Evolutionary conservation across 2,888 invertebrate genomes (phyloP), one percentile per base, ranked within the genome.

Genomic region (Tenthredo notha): DNA sequence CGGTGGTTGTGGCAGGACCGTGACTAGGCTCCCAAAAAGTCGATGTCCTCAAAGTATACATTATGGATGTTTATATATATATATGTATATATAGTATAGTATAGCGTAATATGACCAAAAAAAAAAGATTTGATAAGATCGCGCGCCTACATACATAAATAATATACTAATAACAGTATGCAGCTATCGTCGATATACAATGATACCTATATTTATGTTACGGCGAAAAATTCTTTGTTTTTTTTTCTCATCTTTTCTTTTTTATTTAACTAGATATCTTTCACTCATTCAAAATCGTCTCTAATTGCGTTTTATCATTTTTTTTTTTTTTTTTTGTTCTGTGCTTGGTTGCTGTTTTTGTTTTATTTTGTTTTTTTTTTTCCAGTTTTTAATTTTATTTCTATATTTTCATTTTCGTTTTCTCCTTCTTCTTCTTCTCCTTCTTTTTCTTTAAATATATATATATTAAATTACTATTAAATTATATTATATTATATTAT

Each of bases 291-390:
- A 54, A 54, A 54, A 54, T 54, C 54, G 6, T n/a, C n/a, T 54
- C 54, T 25, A 21, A 61, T 61, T 61, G 61, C 61, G 25, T 61
- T 25, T 61, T 61, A 25, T 61, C 61, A 61, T 61, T 61, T 61
- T 12, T 61, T 25, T 61, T 10, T 50, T 50, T n/a, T 50, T 50
- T n/a, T 18, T n/a, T 50, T n/a, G 15, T n/a, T n/a, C n/a, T n/a
- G n/a, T n/a, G n/a, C n/a, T n/a, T n/a, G n/a, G 15, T 47, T 47
- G 15, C 3, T 21, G 54, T 1, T 25, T 10, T 21, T 58, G 70
- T 40, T 21, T 61, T 40, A 47, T 54, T 21, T 21, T 40, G 2
- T 33, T 50, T 33, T 50, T 7, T 67, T 67, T 25, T n/a, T 58
- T 58, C 33, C 5, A 6, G 37, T 80, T 10, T 70, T 40, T 33